phyloP scores from a whole-genome alignment of 2,113 vertebrate genomes.

The Euleptes europaea region DNA sequence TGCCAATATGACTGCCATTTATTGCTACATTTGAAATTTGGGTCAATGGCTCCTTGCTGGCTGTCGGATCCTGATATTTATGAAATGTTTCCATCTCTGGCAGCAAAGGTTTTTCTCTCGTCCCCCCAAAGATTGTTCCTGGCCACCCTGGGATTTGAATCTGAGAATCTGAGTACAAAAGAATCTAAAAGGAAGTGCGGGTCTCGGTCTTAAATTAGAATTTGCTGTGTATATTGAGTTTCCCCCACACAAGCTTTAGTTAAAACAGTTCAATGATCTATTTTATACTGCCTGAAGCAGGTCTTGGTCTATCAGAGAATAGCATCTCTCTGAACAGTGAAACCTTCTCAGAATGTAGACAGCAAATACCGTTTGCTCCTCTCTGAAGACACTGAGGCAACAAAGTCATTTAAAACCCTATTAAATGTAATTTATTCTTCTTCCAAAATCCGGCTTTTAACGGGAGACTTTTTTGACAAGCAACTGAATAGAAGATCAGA shows the following conservation, averaged over 20 bases:
- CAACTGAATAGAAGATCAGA: background rate
- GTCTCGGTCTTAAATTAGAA: slow-evolving; percentile 39
- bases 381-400: background rate
- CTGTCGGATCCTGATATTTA: slow-evolving; percentile 20
- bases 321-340: slow-evolving; percentile 39
- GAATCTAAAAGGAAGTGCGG: slow-evolving; percentile 13
- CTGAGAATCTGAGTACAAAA: slow-evolving; percentile 5
- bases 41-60: slow-evolving; percentile 36
- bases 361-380: slow-evolving; percentile 28
- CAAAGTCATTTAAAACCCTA: background rate
- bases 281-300: slow-evolving; percentile 56
- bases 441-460: background rate
- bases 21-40: slow-evolving; percentile 12
- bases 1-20: background rate
- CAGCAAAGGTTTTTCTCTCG: slow-evolving; percentile 27
- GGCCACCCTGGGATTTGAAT: accelerated
- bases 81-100: background rate
- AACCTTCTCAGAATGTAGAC: slow-evolving; percentile 38
- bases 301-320: slow-evolving; percentile 51
- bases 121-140: background rate
- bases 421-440: background rate
- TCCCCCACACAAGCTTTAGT: slow-evolving; percentile 10
- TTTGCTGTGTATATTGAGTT: slow-evolving; percentile 49
- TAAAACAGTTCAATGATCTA: slow-evolving; percentile 33
- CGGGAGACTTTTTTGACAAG: background rate